Conservation (phyloP, 2,797 vertebrate species). For the Mus caroli region DNA sequence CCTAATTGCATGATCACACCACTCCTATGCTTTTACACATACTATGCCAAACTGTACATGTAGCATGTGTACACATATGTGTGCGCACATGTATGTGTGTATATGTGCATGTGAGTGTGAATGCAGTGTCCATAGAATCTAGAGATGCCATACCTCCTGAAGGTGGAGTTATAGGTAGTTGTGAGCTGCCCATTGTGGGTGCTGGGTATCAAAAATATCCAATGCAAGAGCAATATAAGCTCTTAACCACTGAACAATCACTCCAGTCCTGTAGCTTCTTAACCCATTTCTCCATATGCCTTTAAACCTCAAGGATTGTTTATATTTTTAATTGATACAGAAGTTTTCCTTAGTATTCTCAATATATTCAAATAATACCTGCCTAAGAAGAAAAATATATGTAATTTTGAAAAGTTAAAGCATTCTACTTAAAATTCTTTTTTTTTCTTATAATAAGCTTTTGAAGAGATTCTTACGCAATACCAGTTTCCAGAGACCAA, state of each 20-base stretch:
- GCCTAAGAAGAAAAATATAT: constrained; percentile 33
- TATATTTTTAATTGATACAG: constrained; percentile 13
- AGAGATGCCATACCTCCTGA: background rate
- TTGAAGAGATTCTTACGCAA: constrained; percentile 31
- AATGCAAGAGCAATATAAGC: background rate
- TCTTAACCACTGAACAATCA: background rate
- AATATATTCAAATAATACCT: constrained; percentile 38
- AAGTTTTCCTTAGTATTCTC: constrained; percentile 52
- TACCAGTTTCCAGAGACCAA: constrained; percentile 50
- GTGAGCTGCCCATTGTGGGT: background rate
- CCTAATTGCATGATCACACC: background rate
- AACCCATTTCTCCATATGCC: constrained; percentile 5
- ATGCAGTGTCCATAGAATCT: background rate
- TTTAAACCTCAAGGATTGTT: constrained; percentile 21
- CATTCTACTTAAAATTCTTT: constrained; percentile 52
- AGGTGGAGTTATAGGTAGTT: background rate
- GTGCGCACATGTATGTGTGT: no score
- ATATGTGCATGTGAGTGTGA: background rate
- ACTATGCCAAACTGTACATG: background rate
- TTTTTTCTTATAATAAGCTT: constrained; percentile 3
- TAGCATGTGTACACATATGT: background rate
- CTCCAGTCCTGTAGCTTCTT: background rate
- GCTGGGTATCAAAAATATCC: background rate
- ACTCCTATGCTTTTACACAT: background rate
- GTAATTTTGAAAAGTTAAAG: constrained; percentile 52